A percentile compares a stretch with the other conserved stretches of the same genome.
Conservation (phyloP, 2,888 invertebrate species). For the Chaetogeoica ovagalla region DNA sequence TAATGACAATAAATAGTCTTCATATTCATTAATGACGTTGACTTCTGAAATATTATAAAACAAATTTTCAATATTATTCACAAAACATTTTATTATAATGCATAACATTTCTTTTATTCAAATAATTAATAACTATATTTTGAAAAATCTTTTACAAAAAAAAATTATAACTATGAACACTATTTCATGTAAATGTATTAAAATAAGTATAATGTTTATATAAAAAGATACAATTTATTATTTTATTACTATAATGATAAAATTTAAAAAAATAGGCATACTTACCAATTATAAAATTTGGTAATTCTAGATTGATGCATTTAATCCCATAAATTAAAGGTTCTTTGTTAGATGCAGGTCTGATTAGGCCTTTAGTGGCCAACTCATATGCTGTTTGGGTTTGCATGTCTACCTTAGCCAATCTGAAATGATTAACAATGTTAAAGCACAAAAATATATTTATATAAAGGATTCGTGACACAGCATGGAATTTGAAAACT, state of each 20-base stretch:
- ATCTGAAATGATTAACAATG: conserved; percentile 60
- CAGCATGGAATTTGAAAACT: no score
- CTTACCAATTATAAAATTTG: conserved; percentile 81
- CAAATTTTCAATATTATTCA: neutral
- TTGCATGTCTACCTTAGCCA: conserved; percentile 78
- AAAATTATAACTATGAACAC: no score
- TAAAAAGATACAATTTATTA: no score
- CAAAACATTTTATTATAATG: neutral
- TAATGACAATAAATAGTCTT: conserved; percentile 74
- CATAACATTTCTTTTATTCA: no score
- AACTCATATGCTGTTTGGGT: conserved; percentile 89
- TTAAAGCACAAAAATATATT: neutral
- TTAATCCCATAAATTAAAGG: conserved; percentile 85
- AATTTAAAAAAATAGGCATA: neutral
- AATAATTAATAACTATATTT: no score
- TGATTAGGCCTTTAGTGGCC: conserved; percentile 77
- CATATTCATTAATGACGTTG: conserved; percentile 83
- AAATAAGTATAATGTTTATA: no score
- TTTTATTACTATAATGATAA: neutral
- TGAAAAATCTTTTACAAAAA: no score
- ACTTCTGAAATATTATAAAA: conserved; percentile 68
- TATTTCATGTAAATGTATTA: no score
- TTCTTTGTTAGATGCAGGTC: conserved; percentile 71
- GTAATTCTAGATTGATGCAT: conserved; percentile 78
- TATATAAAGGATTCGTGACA: no score